These are phyloP conservation scores for Synaphobranchus kaupii DNA, from an alignment of 2,797 vertebrate genomes.

Conservation along the genomic window DNA sequence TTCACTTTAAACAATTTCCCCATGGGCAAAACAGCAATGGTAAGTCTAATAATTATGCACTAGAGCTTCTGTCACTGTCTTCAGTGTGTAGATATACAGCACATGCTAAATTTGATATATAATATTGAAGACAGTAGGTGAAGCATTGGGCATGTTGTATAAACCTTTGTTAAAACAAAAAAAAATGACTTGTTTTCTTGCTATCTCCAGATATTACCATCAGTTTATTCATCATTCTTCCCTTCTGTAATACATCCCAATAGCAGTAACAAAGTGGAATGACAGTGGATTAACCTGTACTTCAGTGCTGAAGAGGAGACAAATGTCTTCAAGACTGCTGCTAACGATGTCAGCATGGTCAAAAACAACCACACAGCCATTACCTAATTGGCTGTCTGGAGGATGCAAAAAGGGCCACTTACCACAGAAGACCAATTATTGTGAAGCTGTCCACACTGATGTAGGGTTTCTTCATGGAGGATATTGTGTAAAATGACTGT, in stretches of 20 bases:
- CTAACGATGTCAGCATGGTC: conserved; percentile 19
- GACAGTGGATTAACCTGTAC: not conserved
- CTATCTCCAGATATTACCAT: not conserved
- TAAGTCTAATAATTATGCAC: not conserved
- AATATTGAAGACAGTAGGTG: too few relatives aligned
- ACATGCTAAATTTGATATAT: not conserved
- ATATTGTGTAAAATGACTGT: not conserved
- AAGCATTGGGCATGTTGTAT: not conserved
- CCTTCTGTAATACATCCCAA: not conserved
- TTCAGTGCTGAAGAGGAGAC: not conserved
- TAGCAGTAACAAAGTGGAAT: not conserved
- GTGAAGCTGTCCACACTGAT: not conserved
- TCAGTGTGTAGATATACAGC: not conserved
- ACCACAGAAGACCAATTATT: not conserved
- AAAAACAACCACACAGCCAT: conserved; percentile 8
- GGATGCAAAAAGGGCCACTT: conserved; percentile 10
- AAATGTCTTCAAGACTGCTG: not conserved
- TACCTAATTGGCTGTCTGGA: conserved; percentile 7
- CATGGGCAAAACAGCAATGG: too few relatives aligned
- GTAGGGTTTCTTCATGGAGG: conserved; percentile 17
- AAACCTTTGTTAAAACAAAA: not conserved
- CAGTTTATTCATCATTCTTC: not conserved
- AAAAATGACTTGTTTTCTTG: not conserved
- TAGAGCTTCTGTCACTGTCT: not conserved
- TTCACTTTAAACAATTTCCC: too few relatives aligned